Evolutionary conservation across 1,140 invertebrate species (phyloP).

Genomic region (Sipha flava): DNA sequence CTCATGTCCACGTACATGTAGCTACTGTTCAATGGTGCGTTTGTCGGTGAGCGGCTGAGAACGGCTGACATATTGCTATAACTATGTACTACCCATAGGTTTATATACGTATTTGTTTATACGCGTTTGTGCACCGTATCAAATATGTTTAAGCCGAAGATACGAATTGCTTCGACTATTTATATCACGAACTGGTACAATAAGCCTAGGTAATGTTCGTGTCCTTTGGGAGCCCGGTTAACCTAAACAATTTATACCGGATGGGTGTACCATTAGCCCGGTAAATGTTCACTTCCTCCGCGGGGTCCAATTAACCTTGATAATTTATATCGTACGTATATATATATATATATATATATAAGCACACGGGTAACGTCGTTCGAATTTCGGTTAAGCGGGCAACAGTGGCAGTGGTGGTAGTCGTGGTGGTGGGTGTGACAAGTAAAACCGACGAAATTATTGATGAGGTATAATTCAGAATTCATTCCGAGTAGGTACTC

Average conservation of each 20-base stretch:
- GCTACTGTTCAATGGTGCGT: too few relatives aligned
- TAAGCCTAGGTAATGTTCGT: neutral
- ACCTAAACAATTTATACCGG: conserved; percentile 7
- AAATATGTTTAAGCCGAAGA: neutral
- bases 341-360: too few relatives aligned
- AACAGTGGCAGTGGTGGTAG: too few relatives aligned
- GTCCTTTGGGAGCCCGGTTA: neutral
- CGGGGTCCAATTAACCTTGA: neutral
- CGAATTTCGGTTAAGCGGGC: neutral
- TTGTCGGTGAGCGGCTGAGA: too few relatives aligned
- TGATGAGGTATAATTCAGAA: too few relatives aligned
- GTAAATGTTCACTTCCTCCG: neutral
- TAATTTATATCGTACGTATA: neutral
- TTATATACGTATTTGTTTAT: too few relatives aligned
- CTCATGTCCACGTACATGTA: too few relatives aligned
- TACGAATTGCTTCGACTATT: neutral
- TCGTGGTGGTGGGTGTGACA: too few relatives aligned
- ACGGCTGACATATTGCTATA: neutral
- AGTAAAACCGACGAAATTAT: too few relatives aligned
- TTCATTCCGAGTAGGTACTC: too few relatives aligned
- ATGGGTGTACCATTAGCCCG: neutral
- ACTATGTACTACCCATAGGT: too few relatives aligned
- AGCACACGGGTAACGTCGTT: neutral
- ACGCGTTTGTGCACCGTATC: neutral
- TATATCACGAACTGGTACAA: neutral